A percentile compares a stretch with the other conserved stretches of the same genome.
Conservation (phyloP, 2,113 vertebrate species). For the Myiopsitta monachus region DNA sequence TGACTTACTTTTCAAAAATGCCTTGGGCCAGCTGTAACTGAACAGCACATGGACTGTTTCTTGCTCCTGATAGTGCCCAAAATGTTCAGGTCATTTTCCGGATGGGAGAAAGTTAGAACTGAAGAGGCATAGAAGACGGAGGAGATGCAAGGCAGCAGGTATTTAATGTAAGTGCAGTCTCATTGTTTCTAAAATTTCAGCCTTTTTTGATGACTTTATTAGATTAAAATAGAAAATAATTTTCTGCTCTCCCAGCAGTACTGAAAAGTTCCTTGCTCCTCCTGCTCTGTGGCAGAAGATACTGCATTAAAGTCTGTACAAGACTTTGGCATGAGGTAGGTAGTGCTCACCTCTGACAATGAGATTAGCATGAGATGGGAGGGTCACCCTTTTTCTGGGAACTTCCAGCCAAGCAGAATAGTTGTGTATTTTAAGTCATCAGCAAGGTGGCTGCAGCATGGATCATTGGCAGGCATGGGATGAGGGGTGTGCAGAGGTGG, state of each 20-base stretch:
- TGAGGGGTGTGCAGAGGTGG: background rate
- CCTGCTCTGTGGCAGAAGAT: background rate
- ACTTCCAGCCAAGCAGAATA: background rate
- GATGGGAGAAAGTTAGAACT: background rate
- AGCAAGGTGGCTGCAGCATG: rapidly evolving
- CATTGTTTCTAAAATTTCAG: background rate
- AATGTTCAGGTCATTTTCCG: background rate
- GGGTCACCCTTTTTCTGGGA: background rate
- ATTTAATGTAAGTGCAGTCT: background rate
- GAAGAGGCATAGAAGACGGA: background rate
- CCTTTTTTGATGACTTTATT: background rate
- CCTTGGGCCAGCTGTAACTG: background rate
- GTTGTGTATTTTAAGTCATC: background rate
- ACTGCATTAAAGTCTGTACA: background rate
- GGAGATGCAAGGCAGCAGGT: background rate
- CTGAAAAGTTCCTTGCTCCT: background rate
- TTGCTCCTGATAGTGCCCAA: background rate
- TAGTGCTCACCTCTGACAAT: background rate
- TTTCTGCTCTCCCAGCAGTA: background rate
- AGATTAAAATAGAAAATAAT: background rate
- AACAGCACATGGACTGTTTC: background rate
- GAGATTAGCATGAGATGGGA: background rate
- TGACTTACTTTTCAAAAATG: background rate
- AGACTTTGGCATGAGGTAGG: background rate
- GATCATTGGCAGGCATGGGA: background rate